Percentiles rank a stretch among this genome's conserved stretches.
phyloP scores from a whole-genome alignment of 2,113 vertebrate genomes.

The Chiloscyllium plagiosum region DNA sequence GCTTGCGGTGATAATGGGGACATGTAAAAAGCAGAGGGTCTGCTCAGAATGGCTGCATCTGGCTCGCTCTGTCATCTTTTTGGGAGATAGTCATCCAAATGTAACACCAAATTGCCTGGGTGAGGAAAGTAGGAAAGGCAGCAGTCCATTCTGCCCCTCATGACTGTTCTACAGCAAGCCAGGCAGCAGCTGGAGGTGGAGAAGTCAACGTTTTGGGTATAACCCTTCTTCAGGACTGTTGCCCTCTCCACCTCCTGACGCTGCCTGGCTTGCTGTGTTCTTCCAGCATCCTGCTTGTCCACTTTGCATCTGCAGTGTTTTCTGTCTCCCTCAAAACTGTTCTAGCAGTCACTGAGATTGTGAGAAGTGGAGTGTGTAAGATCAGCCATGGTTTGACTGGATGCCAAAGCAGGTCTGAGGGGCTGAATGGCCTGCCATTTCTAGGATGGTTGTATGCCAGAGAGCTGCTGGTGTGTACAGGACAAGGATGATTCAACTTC shows the following conservation, averaged over 20 bases:
- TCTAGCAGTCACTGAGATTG: not conserved
- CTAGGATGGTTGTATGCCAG: too few species aligned
- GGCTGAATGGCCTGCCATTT: not conserved
- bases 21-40: too few species aligned
- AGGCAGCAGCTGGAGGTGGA: too few species aligned
- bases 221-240: too few species aligned
- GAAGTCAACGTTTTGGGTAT: too few species aligned
- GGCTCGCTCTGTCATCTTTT: not conserved
- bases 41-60: not conserved
- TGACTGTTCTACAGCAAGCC: not conserved
- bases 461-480: not conserved
- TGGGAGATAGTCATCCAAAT: not conserved
- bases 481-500: not conserved
- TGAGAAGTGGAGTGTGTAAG: not conserved
- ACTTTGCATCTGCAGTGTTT: too few species aligned
- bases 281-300: too few species aligned
- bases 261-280: too few species aligned
- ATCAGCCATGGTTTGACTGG: not conserved
- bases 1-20: too few species aligned
- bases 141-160: not conserved
- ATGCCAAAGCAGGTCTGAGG: not conserved
- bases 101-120: not conserved
- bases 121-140: not conserved
- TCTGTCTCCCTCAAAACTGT: not conserved
- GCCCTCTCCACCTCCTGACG: too few species aligned